phyloP scores from a whole-genome alignment of 2,797 vertebrate genomes.

The Eupleurogrammus muticus region DNA sequence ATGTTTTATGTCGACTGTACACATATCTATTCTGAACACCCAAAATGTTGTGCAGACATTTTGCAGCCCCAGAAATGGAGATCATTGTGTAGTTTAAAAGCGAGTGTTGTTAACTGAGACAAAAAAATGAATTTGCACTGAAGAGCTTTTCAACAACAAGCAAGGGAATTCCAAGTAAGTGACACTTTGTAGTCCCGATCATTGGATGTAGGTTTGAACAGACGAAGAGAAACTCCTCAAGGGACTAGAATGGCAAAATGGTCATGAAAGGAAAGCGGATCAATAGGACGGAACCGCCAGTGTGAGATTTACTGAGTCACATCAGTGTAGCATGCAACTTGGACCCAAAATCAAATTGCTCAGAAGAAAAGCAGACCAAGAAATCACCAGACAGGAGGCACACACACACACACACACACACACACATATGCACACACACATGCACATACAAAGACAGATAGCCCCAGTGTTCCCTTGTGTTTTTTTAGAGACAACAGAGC shows the following conservation, averaged over 20 bases:
- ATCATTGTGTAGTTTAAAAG: conserved; percentile 11
- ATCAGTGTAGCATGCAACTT: neutral
- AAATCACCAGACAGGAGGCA: conserved; percentile 15
- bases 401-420: conserved; percentile 11
- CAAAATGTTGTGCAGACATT: conserved; percentile 8
- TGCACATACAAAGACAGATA: conserved; percentile 39
- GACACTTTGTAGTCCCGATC: conserved; percentile 17
- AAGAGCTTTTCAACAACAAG: conserved; percentile 19
- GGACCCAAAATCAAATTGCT: conserved; percentile 25
- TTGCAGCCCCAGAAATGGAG: conserved; percentile 10
- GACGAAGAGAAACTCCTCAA: neutral
- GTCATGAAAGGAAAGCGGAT: neutral
- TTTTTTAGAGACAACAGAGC: conserved; percentile 64
- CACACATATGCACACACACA: conserved; percentile 14
- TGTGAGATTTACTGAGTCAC: neutral
- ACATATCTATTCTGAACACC: conserved; percentile 8
- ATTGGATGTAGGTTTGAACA: neutral
- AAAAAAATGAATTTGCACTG: conserved; percentile 7
- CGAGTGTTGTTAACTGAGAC: conserved; percentile 19
- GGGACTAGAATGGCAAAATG: neutral
- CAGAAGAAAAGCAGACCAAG: conserved; percentile 19
- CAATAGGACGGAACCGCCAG: too few relatives aligned
- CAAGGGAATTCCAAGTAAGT: conserved; percentile 18
- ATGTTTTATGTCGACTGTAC: too few relatives aligned
- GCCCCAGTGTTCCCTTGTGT: conserved; percentile 42